Evolutionary conservation across 1,140 invertebrate species (phyloP), one percentile per base, ranked within the genome.

Genomic region (Trachelipus rathkii): DNA sequence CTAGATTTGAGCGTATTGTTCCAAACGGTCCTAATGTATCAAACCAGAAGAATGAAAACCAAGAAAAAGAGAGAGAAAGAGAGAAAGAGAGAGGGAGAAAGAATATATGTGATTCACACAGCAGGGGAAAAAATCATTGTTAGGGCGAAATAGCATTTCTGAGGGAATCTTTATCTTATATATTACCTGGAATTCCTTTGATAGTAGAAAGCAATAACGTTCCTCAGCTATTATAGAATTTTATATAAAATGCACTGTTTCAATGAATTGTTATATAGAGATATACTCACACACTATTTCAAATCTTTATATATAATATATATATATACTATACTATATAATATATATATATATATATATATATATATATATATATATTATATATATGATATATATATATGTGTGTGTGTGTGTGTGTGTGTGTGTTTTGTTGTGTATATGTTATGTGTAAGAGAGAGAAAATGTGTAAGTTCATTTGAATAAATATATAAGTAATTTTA

Each of bases 251-350:
- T 33, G 33, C 33, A 33, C 33, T 33, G 33, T 33, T 33, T 33
- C 33, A 33, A 33, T 33, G 33, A 33, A 33, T 33, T 60, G 19
- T 15, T 60, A 60, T 60, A 3, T 60, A 60, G 11, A 60, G 11
- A 60, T 13, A 13, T 15, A 13, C 50, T 60, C 50, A 15, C 50
- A 15, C 50, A 15, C 50, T 60, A 13, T 60, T 19, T 60, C 50
- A 60, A 60, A 60, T 33, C 33, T 33, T 33, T 3, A 60, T 60
- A 8, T 60, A 60, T 60, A 60, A 13, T 60, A 60, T 60, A 60
- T 60, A 60, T 60, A 60, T 60, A 60, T 60, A 60, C n/a, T 60
- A 60, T 60, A 60, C n/a, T 60, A 60, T 60, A 60, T 60, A 60
- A 60, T 60, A 60, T 60, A 60, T 60, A 60, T 60, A 60, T 60